Base-by-base conservation (phyloP, 2,888 invertebrate genomes). In the Sminthurinus aureus region DNA sequence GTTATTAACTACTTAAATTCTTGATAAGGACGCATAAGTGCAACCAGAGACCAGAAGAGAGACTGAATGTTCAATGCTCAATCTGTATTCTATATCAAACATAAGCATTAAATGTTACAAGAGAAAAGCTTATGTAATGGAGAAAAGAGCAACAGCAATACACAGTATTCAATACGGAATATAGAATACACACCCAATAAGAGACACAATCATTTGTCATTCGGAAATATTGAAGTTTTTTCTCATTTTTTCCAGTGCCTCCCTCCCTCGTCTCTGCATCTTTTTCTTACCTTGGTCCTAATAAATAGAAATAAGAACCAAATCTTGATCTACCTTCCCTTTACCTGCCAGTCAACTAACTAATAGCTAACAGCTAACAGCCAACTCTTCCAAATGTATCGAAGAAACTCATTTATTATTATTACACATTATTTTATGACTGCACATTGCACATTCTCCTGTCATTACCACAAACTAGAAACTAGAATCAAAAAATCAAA, bases 151-250 rank as follows among this genome's bases (percentile, higher is more conserved):
- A n/a, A n/a, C n/a, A n/a, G n/a, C n/a, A n/a, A n/a, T n/a, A n/a
- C n/a, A n/a, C n/a, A n/a, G n/a, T n/a, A n/a, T n/a, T n/a, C 38
- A 38, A 38, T 38, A 38, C 6, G 6, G 3, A 38, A 38, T 38
- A 38, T 38, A 38, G 3, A 58, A 67, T 79, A 85, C 85, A 85
- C 85, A 83, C 85, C 85, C 83, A 81, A 85, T 84, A 85, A 79
- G 82, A 85, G 84, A 85, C 83, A 85, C 85, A 85, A 85, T 85
- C 85, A 85, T 85, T 85, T 85, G 85, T 85, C 85, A 85, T 85
- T 84, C 83, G 83, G 79, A 84, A 84, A 84, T 83, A 85, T 85
- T 85, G 85, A 85, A 79, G 81, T 79, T 83, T 79, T 79, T 73
- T 79, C 51, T 77, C 82, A 76, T 76, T 77, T 82, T 52, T 50